phyloP scores from a whole-genome alignment of 2,888 invertebrate genomes.

The Rugalucina vietnamica region DNA sequence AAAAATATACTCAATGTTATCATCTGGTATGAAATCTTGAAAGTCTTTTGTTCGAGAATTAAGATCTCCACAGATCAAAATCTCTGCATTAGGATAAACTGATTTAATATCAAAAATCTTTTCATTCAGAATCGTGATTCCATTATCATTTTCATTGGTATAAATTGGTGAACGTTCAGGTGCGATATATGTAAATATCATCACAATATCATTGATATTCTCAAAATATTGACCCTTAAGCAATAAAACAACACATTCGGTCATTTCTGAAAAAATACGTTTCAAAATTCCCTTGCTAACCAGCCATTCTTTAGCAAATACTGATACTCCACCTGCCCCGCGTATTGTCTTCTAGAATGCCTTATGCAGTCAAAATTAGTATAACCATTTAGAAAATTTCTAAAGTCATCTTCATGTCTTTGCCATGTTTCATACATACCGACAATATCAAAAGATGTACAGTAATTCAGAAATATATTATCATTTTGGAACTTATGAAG shows the following conservation, averaged over 20 bases:
- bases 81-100: slow-evolving; percentile 8
- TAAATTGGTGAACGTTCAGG: slow-evolving; percentile 18
- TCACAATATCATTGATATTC: background rate
- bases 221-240: background rate
- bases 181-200: background rate
- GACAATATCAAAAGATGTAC: background rate
- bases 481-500: slow-evolving; percentile 16
- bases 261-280: slow-evolving; percentile 6
- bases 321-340: slow-evolving; percentile 26
- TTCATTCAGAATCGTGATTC: slow-evolving; percentile 22
- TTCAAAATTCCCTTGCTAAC: background rate
- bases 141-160: slow-evolving; percentile 30
- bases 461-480: background rate
- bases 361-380: slow-evolving; percentile 22
- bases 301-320: slow-evolving; percentile 21
- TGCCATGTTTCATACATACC: slow-evolving; percentile 28
- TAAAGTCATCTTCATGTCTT: background rate
- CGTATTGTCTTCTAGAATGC: background rate
- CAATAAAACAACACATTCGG: background rate
- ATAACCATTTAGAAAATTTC: slow-evolving; percentile 6
- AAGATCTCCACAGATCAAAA: slow-evolving; percentile 40
- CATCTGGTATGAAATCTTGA: slow-evolving; percentile 26
- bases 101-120: slow-evolving; percentile 18
- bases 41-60: slow-evolving; percentile 36
- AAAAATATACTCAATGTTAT: slow-evolving; percentile 23